These are phyloP conservation scores for Tanypteryx hageni DNA, from an alignment of 2,888 invertebrate genomes.

Conservation along the genomic window DNA sequence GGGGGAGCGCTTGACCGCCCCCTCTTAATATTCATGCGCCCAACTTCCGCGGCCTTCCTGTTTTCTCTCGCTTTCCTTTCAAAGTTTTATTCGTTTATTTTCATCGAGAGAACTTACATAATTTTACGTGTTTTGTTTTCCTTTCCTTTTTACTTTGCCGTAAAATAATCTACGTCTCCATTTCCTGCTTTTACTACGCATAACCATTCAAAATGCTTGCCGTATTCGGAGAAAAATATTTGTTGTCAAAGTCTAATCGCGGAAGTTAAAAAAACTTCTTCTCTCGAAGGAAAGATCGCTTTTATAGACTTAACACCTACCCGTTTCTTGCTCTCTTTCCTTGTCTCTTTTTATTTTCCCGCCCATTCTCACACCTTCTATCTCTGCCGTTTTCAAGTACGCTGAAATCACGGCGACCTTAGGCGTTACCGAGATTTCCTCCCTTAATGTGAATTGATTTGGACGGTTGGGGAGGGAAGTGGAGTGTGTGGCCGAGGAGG, in stretches of 20 bases:
- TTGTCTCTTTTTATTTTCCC: no score
- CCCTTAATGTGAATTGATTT: background rate
- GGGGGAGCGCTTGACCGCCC: conserved; percentile 23
- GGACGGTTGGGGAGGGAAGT: background rate
- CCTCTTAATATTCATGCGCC: conserved; percentile 33
- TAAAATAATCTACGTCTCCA: background rate
- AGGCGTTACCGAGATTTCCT: background rate
- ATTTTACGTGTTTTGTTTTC: background rate
- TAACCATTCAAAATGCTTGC: no score
- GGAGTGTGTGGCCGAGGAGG: background rate
- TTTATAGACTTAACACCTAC: no score
- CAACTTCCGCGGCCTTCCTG: background rate
- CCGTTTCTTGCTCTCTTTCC: no score
- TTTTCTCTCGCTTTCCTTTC: conserved; percentile 2
- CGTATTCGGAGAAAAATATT: no score
- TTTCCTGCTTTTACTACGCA: background rate
- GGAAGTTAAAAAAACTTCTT: no score
- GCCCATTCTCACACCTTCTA: no score
- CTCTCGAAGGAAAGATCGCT: no score
- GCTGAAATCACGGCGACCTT: background rate
- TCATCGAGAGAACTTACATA: background rate
- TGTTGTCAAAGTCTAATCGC: no score
- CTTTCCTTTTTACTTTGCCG: background rate
- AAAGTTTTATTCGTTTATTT: background rate
- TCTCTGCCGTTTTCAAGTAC: background rate